Base-by-base conservation (phyloP, 1,140 invertebrate species). In the Cecropterus lyciades region DNA sequence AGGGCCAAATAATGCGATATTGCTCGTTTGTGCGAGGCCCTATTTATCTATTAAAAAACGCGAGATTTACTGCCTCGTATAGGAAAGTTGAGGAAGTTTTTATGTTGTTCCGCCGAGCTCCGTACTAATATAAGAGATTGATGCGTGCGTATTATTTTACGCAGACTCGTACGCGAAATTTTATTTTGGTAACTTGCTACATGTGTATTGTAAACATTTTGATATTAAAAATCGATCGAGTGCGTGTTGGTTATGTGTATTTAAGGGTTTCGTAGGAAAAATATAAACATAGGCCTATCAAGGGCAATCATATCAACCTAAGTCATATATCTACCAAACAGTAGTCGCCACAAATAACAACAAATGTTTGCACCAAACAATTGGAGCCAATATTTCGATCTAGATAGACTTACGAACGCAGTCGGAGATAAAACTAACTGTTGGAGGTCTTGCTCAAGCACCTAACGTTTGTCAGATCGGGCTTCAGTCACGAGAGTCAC, bases 21-120 rank as follows among this genome's bases (percentile, higher is more conserved):
- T 91, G 87, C 89, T 90, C 87, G 89, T 91, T 91, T 90, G 85
- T 84, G 87, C 82, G 82, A 84, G 85, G 84, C 80, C 82, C 87
- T 91, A 91, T 91, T 91, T 91, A 91, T 91, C 89, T 91, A 91
- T 91, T 91, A 91, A 91, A 89, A 91, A 91, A 87, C 85, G 82
- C 64, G 66, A 85, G 87, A 91, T 91, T 90, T 91, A 91, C 70
- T 78, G 68, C n/a, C 73, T 74, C 74, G 78, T 88, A 87, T 89
- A 87, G 83, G 79, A 87, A 88, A 89, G 72, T 84, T 87, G 67
- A 70, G 81, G 82, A 86, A 88, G 76, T 89, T 90, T 91, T 91
- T 90, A 90, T 90, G 79, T 81, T 85, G 85, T 84, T 87, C 70
- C 79, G 65, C 72, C 70, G 75, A 79, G 79, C 74, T 72, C 68